Evolutionary conservation across 2,113 vertebrate species (phyloP), one percentile per base, ranked within the genome.

Genomic region (Gulo gulo): DNA sequence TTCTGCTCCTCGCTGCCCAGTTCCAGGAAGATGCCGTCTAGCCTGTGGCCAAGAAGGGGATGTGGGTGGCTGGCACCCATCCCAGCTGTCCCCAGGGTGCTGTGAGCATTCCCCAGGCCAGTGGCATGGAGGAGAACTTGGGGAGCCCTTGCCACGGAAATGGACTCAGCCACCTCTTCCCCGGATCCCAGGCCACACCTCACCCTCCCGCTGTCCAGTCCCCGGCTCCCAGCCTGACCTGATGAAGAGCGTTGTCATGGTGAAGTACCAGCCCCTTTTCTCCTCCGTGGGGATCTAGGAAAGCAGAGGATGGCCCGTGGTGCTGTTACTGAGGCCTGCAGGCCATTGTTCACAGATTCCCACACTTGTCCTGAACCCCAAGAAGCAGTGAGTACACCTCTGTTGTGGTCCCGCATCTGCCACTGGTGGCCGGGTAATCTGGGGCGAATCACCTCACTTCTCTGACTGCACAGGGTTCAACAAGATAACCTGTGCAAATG

Each of bases 241-340:
- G 97, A 99, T 99, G 93, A 99, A 99, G 97, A 99, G 98, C 4
- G 98, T 99, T 88, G 99, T 99, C 99, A 99, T 99, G 97, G 99
- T 99, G 94, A 99, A 99, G 98, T 99, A 99, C 99, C 99, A 99
- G 98, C 98, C 99, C 97, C 98, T 98, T 92, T 99, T 99, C 98
- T 99, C 99, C 96, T 99, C 99, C 45, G 14, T 12, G 1, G 99
- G 98, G 91, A 99, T 98, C 99, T 99, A 94, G 92, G 98, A 98
- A 93, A 92, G 84, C 90, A 97, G 85, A 98, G 92, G 65, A 84
- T 0, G 20, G 36, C 26, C 7, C 11, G 0, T 1, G 21, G 42
- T n/a, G 57, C 39, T 69, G 47, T 86, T 69, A 59, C 1, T 20
- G 50, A 69, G 79, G 45, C 21, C 47, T 7, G 3, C 47, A 55